These are phyloP conservation scores for Caenorhabditis briggsae DNA, from an alignment of 1,140 invertebrate genomes.

Conservation along the genomic window DNA sequence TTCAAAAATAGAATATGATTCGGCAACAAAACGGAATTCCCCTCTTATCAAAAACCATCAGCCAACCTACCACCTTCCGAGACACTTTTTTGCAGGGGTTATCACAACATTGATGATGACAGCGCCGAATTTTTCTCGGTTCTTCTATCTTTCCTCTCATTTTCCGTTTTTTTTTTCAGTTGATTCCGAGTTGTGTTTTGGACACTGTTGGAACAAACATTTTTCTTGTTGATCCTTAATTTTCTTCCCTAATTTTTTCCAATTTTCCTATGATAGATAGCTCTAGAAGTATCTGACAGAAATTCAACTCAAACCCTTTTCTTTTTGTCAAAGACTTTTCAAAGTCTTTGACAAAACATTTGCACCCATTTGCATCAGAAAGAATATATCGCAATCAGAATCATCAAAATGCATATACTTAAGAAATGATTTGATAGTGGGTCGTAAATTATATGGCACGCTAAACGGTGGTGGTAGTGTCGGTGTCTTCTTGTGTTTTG, in stretches of 20 bases:
- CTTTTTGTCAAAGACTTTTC: background rate
- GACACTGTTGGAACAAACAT: background rate
- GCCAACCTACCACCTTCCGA: background rate
- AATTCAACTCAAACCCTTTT: background rate
- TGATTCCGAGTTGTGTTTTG: conserved; percentile 20
- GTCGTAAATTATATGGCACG: conserved; percentile 40
- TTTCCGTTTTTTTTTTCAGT: background rate
- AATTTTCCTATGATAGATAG: no score
- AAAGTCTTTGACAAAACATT: no score
- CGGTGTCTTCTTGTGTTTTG: conserved; percentile 18
- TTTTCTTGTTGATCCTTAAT: no score
- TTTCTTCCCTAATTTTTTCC: no score
- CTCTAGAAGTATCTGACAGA: no score
- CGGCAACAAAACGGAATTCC: conserved; percentile 8
- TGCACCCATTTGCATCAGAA: conserved; percentile 2
- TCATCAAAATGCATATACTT: conserved; percentile 1
- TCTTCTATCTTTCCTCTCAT: background rate
- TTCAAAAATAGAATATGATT: conserved; percentile 40
- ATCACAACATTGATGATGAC: conserved; percentile 34
- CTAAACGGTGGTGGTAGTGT: conserved; percentile 33
- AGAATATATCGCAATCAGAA: background rate
- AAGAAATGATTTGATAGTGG: conserved; percentile 27
- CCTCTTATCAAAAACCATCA: background rate
- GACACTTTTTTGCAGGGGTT: conserved; percentile 30
- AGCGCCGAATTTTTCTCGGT: conserved; percentile 29